A percentile compares a stretch with the other conserved stretches of the same genome.
phyloP scores from a whole-genome alignment of 64 coral and sea anemone genomes.

The Astreopora myriophthalma region DNA sequence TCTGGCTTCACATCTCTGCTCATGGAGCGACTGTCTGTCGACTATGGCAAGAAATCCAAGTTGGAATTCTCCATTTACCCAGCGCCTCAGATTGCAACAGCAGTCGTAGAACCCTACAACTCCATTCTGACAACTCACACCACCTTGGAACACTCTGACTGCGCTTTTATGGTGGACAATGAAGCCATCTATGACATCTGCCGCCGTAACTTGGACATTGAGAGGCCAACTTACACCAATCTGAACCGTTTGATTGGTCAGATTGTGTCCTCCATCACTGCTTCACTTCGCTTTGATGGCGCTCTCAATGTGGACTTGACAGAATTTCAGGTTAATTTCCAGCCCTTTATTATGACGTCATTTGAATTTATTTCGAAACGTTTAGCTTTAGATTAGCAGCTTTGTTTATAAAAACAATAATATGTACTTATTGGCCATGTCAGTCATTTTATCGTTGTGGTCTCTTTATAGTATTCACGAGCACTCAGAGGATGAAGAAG shows the following conservation, averaged over 20 bases:
- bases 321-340: conserved; percentile 13
- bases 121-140: conserved; percentile 41
- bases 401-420: no score
- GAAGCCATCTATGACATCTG: conserved; percentile 44
- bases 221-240: conserved; percentile 27
- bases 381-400: no score
- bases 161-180: conserved; percentile 36
- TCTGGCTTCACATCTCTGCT: conserved; percentile 40
- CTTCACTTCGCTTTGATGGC: conserved; percentile 23
- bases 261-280: conserved; percentile 36
- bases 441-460: no score
- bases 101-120: conserved; percentile 26
- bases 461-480: no score
- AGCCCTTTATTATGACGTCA: not conserved
- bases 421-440: no score
- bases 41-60: conserved; percentile 30
- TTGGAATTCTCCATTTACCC: not conserved
- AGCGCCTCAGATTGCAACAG: conserved; percentile 21
- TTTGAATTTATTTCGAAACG: not conserved
- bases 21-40: conserved; percentile 21
- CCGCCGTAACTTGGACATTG: conserved; percentile 28
- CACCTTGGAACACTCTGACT: conserved; percentile 33
- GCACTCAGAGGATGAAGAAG: no score
- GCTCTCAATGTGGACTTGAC: conserved; percentile 23
- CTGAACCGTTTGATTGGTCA: conserved; percentile 36